Evolutionary conservation across 2,113 vertebrate genomes (phyloP).

Genomic region (Pelusios castaneus): DNA sequence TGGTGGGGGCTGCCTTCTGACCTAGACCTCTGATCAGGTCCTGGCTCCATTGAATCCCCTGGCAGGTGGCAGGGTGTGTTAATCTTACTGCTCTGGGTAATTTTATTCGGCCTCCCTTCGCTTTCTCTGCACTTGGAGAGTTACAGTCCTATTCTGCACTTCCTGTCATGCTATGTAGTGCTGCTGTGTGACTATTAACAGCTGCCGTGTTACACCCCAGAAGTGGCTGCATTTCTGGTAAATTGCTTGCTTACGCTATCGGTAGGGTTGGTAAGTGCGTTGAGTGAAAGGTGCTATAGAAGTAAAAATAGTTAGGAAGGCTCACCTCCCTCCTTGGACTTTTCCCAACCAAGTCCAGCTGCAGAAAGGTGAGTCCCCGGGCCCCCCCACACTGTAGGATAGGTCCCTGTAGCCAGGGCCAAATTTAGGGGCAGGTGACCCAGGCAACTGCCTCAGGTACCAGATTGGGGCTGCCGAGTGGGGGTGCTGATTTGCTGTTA

Average conservation of each 20-base stretch:
- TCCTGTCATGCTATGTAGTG: not conserved
- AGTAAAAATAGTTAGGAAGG: not conserved
- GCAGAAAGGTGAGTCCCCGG: too few species aligned
- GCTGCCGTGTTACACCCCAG: not conserved
- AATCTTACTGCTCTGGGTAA: fast-evolving
- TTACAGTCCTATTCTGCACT: not conserved
- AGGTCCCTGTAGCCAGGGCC: not conserved
- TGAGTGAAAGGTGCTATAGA: not conserved
- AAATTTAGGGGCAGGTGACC: too few species aligned
- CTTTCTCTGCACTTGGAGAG: fast-evolving
- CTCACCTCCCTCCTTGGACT: not conserved
- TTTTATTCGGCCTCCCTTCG: fast-evolving
- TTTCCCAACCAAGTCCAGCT: not conserved
- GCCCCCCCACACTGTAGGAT: too few species aligned
- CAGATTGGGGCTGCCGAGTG: too few species aligned
- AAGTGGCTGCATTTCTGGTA: not conserved
- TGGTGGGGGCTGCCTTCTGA: not conserved
- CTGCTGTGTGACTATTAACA: not conserved
- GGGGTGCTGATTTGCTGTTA: too few species aligned
- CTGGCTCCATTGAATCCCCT: fast-evolving
- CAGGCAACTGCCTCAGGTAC: too few species aligned
- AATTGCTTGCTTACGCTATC: not conserved
- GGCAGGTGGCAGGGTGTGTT: fast-evolving
- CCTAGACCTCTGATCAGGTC: too few species aligned
- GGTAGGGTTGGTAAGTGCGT: not conserved